Base-by-base conservation (phyloP, 2,888 invertebrate species). In the Aleiodes leptofemur region DNA sequence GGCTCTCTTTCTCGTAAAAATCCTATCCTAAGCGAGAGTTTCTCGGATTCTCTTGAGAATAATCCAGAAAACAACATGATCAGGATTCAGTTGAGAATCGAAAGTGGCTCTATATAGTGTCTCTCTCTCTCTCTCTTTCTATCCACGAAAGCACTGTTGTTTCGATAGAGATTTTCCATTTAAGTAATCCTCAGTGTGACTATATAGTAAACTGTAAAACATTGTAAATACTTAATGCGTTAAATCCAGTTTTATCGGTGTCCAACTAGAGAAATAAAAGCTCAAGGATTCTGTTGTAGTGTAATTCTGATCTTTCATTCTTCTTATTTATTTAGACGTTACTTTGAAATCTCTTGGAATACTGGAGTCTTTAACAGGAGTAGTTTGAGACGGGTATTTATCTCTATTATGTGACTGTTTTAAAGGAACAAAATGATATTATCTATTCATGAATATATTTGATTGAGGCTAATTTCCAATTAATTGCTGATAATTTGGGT, bases 11-110 rank as follows among this genome's bases (percentile, higher is more conserved):
- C 23, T 8, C 31, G 29, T 23, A 97, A 94, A n/a, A 97, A 90
- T 5, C 94, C 92, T 73, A 94, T 90, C 43, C 43, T 8, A 43
- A 0, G 96, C 95, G 9, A 97, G 90, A 13, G 91, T 91, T 83
- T 93, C 94, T 38, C 96, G n/a, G 91, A 83, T 94, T 96, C 51
- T 90, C 90, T 0, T 94, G 93, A 0, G 93, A 92, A 0, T 94
- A 93, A 83, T 95, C 94, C 0, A 95, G 94, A 0, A 0, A 34
- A 93, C 91, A 16, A 91, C 87, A n/a, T 91, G 90, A 74, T 93
- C 93, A 0, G 96, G 94, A 1, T 90, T 85, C 0, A 97, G 77
- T 87, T 96, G 95, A 0, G 89, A 77, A 83, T 90, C 68, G 90
- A 13, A 13, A 95, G 78, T 80, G 83, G 64, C 89, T 86, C 84